Evolutionary conservation across 1,140 invertebrate genomes (phyloP), one percentile per base, ranked within the genome.

Genomic region (Subanguina moxae): DNA sequence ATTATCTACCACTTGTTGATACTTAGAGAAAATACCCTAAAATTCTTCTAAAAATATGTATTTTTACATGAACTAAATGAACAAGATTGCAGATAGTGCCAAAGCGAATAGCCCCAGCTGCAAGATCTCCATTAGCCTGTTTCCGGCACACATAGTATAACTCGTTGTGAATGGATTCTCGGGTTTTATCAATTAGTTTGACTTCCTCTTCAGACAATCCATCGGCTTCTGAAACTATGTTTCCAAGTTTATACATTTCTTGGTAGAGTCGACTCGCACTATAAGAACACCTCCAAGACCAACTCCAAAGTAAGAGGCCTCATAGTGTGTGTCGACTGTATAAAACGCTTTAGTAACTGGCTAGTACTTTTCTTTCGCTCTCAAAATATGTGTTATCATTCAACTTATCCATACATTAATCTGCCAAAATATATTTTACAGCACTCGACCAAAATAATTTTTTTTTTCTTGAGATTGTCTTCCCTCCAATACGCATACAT

Each of bases 81-180:
- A 74, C 27, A 7, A 67, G 5, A 52, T 72, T 72, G 21, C 58
- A 7, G 19, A 72, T 57, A n/a, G 59, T 67, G 23, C 71, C 71
- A 57, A 75, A 72, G 11, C 71, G 74, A 27, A 57, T 46, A 0
- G 21, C 27, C 17, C 21, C 25, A 25, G 73, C 21, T 1, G 52
- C 28, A 15, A 30, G 15, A 21, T 15, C 19, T 63, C 57, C 45
- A 38, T 23, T 57, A 67, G 21, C 46, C 23, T 13, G 19, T 17
- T 57, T 68, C 15, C 32, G 23, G n/a, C 68, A 71, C 19, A 74
- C 25, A 1, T n/a, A n/a, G 59, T 75, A 72, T 19, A 72, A 56
- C 32, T 72, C 71, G n/a, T 17, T 27, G 38, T 66, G 58, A 15
- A 72, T 23, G n/a, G 45, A 21, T n/a, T 63, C 52, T n/a, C 57